A percentile compares a stretch with the other conserved stretches of the same genome.
Conservation (phyloP, 1,140 invertebrate species). For the Drosophila parabipectinata region DNA sequence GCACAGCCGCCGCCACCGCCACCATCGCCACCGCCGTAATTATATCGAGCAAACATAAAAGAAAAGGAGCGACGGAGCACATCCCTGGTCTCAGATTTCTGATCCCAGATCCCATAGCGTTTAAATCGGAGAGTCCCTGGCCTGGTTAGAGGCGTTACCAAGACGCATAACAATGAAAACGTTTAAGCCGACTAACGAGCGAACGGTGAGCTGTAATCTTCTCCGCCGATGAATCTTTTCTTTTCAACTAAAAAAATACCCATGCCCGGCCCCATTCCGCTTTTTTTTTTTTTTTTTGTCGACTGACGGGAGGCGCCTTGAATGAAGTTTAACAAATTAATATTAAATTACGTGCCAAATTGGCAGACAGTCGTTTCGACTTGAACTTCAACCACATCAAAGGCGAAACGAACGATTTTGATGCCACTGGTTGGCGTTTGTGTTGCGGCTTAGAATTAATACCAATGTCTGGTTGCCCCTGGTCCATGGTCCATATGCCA, state of each 20-base stretch:
- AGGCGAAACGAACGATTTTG: conserved; percentile 36
- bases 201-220: conserved; percentile 68
- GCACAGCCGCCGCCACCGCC: conserved; percentile 24
- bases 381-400: conserved; percentile 37
- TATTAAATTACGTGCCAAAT: conserved; percentile 81
- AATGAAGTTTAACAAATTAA: conserved; percentile 80
- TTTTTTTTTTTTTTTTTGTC: neutral
- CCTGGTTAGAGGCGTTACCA: conserved; percentile 59
- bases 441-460: conserved; percentile 45
- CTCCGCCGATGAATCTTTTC: conserved; percentile 37
- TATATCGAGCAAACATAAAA: conserved; percentile 80
- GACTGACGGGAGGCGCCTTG: conserved; percentile 65
- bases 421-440: conserved; percentile 58
- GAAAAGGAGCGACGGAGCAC: conserved; percentile 42
- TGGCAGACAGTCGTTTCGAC: conserved; percentile 57
- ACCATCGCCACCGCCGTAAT: conserved; percentile 50
- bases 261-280: neutral
- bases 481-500: conserved; percentile 46
- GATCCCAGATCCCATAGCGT: neutral
- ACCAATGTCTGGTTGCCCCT: conserved; percentile 8
- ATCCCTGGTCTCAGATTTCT: conserved; percentile 3
- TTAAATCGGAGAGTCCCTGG: conserved; percentile 5
- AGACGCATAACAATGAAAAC: conserved; percentile 79
- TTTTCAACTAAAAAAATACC: conserved; percentile 23
- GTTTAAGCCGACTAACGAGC: conserved; percentile 79